Conservation (phyloP, 2,113 vertebrate species). For the Gallinago media region DNA sequence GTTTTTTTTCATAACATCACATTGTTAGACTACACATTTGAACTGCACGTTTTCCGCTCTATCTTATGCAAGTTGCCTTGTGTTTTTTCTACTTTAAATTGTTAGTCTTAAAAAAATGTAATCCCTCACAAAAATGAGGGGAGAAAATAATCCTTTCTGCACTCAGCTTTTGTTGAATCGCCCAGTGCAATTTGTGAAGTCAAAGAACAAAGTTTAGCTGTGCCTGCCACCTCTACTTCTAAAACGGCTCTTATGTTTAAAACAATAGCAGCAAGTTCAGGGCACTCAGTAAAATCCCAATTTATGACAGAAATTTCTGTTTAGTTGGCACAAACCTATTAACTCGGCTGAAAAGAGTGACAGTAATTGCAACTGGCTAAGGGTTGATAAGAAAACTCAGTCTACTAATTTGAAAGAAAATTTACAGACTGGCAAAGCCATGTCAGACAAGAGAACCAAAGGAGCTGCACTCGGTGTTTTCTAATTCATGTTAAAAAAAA, state of each 20-base stretch:
- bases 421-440: background rate
- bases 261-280: background rate
- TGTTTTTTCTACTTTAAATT: background rate
- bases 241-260: background rate
- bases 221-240: background rate
- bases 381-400: conserved; percentile 16
- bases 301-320: conserved; percentile 33
- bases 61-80: background rate
- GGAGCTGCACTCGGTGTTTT: background rate
- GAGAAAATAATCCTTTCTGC: background rate
- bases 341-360: conserved; percentile 27
- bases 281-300: conserved; percentile 28
- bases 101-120: background rate
- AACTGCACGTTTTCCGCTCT: background rate
- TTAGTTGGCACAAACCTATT: conserved; percentile 21
- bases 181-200: background rate
- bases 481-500: background rate
- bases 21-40: background rate
- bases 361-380: conserved; percentile 35
- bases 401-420: conserved; percentile 46
- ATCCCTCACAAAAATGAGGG: background rate
- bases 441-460: background rate
- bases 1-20: background rate
- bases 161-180: background rate
- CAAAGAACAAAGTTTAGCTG: background rate